Base-by-base conservation (phyloP, 2,797 vertebrate species). In the Danio kyathit region DNA sequence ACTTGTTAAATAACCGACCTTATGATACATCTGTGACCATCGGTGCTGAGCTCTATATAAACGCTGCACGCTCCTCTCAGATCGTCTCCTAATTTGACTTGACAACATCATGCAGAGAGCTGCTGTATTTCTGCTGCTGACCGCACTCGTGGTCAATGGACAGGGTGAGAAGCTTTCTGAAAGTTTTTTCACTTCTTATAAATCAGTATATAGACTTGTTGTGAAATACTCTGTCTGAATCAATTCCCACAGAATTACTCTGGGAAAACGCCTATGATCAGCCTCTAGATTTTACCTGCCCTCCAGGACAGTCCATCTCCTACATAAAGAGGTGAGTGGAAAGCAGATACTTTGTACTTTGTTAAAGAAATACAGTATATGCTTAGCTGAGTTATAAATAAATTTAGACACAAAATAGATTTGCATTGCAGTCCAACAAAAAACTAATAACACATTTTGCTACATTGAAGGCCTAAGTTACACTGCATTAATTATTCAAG, bases 311-410 rank as follows among this genome's bases (percentile, higher is more conserved):
- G 59, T 75, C 75, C 0, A 82, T 84, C 13, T 70, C 75, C 2
- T 61, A 60, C 44, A 79, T 82, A 13, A 65, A 48, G 14, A 84
- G 83, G 83, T 84, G 52, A 82, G 59, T 59, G 17, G 4, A n/a
- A 41, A 13, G 21, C 60, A 14, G 16, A 17, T 2, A 29, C 29
- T 41, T 5, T 49, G 9, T 16, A 40, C 9, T 2, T 0, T n/a
- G n/a, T 43, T 29, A 3, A 21, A n/a, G 21, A 14, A 10, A 40
- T 29, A 29, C 29, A 29, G 29, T 40, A 52, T 14, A 40, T 67
- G n/a, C 13, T n/a, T 12, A 19, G 21, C 40, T 5, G 38, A 67
- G 51, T 29, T 49, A 5, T 16, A 16, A 16, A 2, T 69, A 40
- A 51, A 69, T 16, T 69, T 16, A 69, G 51, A 11, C 7, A 49